Conservation (phyloP, 2,797 vertebrate genomes). For the Schizothorax lantsangensis region DNA sequence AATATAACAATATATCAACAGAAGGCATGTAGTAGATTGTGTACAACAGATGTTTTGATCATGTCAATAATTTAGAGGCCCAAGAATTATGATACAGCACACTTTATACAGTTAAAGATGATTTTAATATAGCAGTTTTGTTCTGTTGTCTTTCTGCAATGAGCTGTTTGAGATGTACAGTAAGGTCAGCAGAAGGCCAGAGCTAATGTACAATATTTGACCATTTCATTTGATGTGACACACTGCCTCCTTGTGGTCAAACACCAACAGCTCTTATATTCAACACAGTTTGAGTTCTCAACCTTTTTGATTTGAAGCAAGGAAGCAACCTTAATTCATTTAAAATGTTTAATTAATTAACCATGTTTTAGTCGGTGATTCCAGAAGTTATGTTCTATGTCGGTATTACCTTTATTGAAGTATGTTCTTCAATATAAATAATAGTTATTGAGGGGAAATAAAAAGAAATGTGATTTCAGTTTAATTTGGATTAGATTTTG, state of each 20-base stretch:
- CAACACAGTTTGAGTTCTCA: background rate
- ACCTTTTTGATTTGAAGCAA: background rate
- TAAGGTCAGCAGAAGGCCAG: background rate
- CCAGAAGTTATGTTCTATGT: background rate
- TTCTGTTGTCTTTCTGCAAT: background rate
- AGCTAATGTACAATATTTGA: background rate
- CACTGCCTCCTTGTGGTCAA: slow-evolving; percentile 6
- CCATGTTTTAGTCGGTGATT: background rate
- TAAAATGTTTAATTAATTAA: background rate
- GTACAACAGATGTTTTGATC: background rate
- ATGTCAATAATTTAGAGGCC: background rate
- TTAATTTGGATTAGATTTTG: background rate
- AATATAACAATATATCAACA: background rate
- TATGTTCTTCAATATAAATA: background rate
- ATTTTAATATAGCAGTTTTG: background rate
- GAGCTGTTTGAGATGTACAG: background rate
- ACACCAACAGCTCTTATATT: background rate
- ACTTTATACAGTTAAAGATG: background rate
- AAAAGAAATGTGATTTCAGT: background rate
- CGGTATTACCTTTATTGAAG: background rate
- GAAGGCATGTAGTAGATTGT: background rate
- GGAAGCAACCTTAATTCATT: background rate
- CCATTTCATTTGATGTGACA: background rate
- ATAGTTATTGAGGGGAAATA: background rate
- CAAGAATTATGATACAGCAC: background rate